A percentile compares a stretch with the other conserved stretches of the same genome.
These are phyloP conservation scores for Heteropelma amictum DNA, from an alignment of 2,888 invertebrate species.

Conservation along the genomic window DNA sequence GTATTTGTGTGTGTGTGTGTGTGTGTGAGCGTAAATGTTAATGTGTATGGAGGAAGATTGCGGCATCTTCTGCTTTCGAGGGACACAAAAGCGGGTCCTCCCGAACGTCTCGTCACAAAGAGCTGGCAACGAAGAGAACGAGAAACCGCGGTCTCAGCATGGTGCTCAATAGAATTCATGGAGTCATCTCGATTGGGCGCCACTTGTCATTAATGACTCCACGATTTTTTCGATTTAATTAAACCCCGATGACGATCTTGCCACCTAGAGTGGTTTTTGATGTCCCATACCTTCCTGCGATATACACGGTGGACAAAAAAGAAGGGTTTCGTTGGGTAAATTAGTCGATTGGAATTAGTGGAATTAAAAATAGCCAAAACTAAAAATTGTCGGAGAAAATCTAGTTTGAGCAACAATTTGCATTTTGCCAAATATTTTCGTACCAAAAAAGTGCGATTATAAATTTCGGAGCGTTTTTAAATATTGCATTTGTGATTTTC, in stretches of 20 bases:
- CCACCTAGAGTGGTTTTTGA: constrained; percentile 61
- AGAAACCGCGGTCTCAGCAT: constrained; percentile 50
- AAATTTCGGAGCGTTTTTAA: too few relatives aligned
- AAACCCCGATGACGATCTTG: constrained; percentile 75
- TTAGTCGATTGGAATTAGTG: too few relatives aligned
- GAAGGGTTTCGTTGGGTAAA: too few relatives aligned
- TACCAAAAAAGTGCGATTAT: too few relatives aligned
- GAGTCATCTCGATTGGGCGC: constrained; percentile 77
- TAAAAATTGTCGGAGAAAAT: too few relatives aligned
- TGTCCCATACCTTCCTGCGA: background rate
- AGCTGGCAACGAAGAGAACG: background rate
- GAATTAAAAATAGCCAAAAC: too few relatives aligned
- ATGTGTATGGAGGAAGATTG: too few relatives aligned
- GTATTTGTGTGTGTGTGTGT: background rate
- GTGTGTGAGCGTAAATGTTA: constrained; percentile 1
- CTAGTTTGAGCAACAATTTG: too few relatives aligned
- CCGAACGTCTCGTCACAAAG: constrained; percentile 45
- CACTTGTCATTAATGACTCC: constrained; percentile 78
- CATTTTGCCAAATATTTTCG: too few relatives aligned
- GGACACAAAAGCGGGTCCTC: constrained; percentile 48
- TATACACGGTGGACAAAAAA: too few relatives aligned
- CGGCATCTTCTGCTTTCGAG: constrained; percentile 45
- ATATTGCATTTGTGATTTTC: too few relatives aligned
- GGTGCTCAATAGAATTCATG: constrained; percentile 72
- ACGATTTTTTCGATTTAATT: constrained; percentile 76